Base-by-base conservation (phyloP, 2,888 invertebrate species). In the Hydropsyche betteni region DNA sequence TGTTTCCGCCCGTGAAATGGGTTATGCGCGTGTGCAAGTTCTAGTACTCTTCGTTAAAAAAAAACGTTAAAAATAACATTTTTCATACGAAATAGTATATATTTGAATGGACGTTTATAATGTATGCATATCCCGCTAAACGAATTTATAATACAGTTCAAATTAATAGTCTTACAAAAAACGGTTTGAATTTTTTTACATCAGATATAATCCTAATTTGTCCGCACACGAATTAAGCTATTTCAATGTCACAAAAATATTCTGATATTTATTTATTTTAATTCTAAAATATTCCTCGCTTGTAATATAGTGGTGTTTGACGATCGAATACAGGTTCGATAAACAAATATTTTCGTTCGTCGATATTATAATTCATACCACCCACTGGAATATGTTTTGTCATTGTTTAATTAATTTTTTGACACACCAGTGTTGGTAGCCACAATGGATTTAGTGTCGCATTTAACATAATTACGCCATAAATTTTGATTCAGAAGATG, bases 391-490 rank as follows among this genome's bases (percentile, higher is more conserved):
- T 64, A 64, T 64, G 34, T 64, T 24, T 64, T 34, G 64, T 64
- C 64, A 64, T 64, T 64, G 34, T 64, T 64, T 64, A 64, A 64
- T 64, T 64, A 64, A 64, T 64, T 64, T 55, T 64, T 64, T 64
- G 64, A 64, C 64, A 64, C 64, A 64, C 33, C 64, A 64, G n/a
- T 64, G 64, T 44, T 33, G 64, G 64, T 64, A 64, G 64, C 44
- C 64, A 64, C 64, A 64, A 64, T 64, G 64, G 64, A 24, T 64
- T 34, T 34, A 64, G 64, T 64, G 36, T 64, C 64, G 12, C 36
- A 34, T 64, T 64, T 64, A 64, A 36, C 36, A 64, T 64, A 64
- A 64, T 64, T 64, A 34, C 34, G 64, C 34, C 64, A 64, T 64
- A 64, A 64, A 64, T 64, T 64, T 36, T 64, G 64, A 64, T 12